Evolutionary conservation across 2,113 vertebrate genomes (phyloP).

Genomic region (Salvelinus fontinalis): DNA sequence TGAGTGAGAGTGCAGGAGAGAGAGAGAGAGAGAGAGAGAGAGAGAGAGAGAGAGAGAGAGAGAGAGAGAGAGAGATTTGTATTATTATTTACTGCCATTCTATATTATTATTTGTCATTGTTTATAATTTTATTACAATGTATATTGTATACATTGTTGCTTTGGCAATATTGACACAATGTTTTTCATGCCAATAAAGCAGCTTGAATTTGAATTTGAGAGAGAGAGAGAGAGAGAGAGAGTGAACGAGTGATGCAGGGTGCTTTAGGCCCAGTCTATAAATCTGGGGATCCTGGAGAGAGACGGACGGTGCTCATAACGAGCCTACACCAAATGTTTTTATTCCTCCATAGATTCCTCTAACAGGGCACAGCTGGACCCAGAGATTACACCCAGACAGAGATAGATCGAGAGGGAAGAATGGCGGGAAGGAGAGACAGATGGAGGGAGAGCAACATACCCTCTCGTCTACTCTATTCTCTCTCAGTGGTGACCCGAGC

Average conservation of each 20-base stretch:
- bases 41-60: background rate
- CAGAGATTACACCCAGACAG: slow-evolving; percentile 10
- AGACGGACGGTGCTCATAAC: too few species aligned
- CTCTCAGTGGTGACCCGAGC: background rate
- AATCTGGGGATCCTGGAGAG: slow-evolving; percentile 42
- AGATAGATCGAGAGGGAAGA: slow-evolving; percentile 3
- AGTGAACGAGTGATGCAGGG: background rate
- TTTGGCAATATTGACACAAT: too few species aligned
- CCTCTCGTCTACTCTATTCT: background rate
- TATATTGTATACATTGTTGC: too few species aligned
- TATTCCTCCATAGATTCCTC: slow-evolving; percentile 31
- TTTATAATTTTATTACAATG: too few species aligned
- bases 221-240: slow-evolving; percentile 11
- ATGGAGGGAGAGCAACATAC: background rate
- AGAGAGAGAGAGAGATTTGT: too few species aligned
- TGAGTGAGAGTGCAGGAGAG: too few species aligned
- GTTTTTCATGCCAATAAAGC: too few species aligned
- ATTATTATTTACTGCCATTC: too few species aligned
- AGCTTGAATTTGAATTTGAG: too few species aligned
- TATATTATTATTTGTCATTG: too few species aligned
- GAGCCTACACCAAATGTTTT: slow-evolving; percentile 28
- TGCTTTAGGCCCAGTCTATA: slow-evolving; percentile 15
- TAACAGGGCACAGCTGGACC: slow-evolving; percentile 18
- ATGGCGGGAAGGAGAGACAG: background rate
- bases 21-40: background rate